Evolutionary conservation across 2,797 vertebrate species (phyloP).

Genomic region (Rhynchonycteris naso): DNA sequence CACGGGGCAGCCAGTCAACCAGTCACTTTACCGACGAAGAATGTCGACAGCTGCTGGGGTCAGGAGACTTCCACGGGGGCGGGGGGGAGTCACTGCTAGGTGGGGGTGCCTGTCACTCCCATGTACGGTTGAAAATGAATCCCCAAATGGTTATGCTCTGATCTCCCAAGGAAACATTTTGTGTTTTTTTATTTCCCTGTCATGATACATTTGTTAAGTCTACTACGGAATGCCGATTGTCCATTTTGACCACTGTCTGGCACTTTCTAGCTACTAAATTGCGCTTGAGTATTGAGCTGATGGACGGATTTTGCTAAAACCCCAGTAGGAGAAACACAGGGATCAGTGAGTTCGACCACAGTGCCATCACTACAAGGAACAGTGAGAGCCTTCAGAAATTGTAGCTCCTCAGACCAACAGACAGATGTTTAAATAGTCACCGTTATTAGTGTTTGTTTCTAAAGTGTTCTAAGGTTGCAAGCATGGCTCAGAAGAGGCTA

Average conservation of each 20-base stretch:
- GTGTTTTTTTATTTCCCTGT: neutral
- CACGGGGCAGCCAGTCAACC: neutral
- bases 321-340: neutral
- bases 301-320: neutral
- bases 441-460: neutral
- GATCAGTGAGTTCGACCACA: neutral
- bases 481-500: neutral
- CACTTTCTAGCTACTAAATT: neutral
- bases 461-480: neutral
- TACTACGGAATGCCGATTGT: neutral
- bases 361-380: neutral
- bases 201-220: neutral
- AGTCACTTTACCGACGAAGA: neutral
- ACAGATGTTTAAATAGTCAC: neutral
- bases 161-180: neutral
- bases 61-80: neutral
- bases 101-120: neutral
- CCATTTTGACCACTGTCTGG: neutral
- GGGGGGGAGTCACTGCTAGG: neutral
- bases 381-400: neutral
- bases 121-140: neutral
- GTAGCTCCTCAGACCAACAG: neutral
- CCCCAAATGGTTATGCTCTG: neutral
- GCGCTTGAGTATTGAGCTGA: neutral
- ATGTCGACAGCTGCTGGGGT: neutral